Conservation (phyloP, 23 tunicate genomes). For the Diplosoma virens region DNA sequence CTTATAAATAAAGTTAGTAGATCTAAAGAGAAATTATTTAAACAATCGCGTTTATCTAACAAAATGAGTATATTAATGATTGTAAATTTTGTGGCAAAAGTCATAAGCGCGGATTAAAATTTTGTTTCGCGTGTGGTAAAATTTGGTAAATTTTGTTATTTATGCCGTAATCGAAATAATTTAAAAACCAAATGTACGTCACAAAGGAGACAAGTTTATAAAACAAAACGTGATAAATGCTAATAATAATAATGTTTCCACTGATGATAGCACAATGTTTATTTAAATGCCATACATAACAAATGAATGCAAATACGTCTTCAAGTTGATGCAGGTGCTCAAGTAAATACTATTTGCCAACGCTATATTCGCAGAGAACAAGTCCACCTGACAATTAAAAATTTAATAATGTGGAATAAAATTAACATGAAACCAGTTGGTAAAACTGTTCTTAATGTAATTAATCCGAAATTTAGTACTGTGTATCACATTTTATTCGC, state of each 20-base stretch:
- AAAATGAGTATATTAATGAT: background rate
- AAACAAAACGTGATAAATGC: background rate
- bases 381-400: background rate
- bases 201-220: background rate
- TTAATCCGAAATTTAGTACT: constrained; percentile 12
- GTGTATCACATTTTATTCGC: no score
- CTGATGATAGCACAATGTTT: background rate
- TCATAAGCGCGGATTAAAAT: background rate
- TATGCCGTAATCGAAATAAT: background rate
- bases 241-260: background rate
- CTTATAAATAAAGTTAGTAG: background rate
- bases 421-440: background rate
- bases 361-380: constrained; percentile 10
- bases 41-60: background rate
- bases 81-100: constrained; percentile 17
- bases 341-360: constrained; percentile 27
- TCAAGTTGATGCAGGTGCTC: constrained; percentile 25
- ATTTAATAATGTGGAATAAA: constrained; percentile 28
- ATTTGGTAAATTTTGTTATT: background rate
- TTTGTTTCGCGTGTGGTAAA: constrained; percentile 21
- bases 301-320: no score
- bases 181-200: background rate
- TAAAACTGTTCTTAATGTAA: background rate
- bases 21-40: background rate
- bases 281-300: no score